Evolutionary conservation across 2,797 vertebrate genomes (phyloP).

Genomic region (Rhinogobio ventralis): DNA sequence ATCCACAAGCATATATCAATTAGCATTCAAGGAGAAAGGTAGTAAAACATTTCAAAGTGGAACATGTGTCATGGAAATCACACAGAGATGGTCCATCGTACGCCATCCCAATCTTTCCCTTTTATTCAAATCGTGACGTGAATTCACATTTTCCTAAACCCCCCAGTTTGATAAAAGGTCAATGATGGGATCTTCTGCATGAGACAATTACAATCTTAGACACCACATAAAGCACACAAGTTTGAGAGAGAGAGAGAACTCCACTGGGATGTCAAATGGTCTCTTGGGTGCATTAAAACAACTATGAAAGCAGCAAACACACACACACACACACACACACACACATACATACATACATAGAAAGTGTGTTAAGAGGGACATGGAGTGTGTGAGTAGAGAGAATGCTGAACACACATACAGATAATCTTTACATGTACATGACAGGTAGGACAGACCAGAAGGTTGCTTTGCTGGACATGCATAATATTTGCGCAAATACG

Average conservation of each 20-base stretch:
- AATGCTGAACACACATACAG: constrained; percentile 17
- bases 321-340: not conserved
- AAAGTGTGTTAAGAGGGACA: constrained; percentile 18
- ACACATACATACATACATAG: not conserved
- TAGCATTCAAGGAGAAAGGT: constrained; percentile 62
- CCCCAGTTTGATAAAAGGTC: constrained; percentile 23
- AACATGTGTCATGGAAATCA: constrained; percentile 57
- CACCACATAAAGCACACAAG: constrained; percentile 3
- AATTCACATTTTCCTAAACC: constrained; percentile 52
- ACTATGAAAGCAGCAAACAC: constrained; percentile 1
- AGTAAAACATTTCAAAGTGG: constrained; percentile 51
- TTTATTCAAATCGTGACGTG: constrained; percentile 55
- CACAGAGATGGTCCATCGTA: constrained; percentile 62
- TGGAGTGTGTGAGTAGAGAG: constrained; percentile 14
- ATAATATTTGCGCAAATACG: not conserved
- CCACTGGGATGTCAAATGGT: constrained; percentile 36
- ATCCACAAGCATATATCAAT: constrained; percentile 56
- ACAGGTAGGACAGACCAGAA: constrained; percentile 8
- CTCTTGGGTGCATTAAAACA: constrained; percentile 39
- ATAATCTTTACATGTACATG: not conserved
- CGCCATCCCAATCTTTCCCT: constrained; percentile 69
- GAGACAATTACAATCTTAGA: not conserved
- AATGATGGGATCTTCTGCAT: not conserved
- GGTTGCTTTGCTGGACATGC: constrained; percentile 34
- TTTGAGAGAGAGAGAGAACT: constrained; percentile 6